These are phyloP conservation scores for Amblyopsis rosae DNA, from an alignment of 2,113 vertebrate species.

Conservation along the genomic window DNA sequence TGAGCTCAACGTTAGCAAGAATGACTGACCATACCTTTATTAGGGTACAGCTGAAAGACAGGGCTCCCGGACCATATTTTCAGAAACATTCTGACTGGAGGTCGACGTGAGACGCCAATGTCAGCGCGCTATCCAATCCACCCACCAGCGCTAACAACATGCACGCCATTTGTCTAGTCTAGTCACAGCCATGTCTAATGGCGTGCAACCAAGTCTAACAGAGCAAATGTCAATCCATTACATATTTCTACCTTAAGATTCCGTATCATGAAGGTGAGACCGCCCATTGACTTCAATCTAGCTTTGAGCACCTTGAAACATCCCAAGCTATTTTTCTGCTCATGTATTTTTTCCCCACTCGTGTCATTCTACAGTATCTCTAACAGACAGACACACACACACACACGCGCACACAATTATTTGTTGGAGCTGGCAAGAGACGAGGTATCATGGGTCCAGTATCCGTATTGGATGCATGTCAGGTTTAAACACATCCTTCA, in stretches of 20 bases:
- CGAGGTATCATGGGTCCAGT: background rate
- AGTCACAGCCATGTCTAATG: background rate
- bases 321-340: slow-evolving; percentile 12
- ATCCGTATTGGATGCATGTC: slow-evolving; percentile 30
- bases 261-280: background rate
- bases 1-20: too few species aligned
- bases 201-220: background rate
- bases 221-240: background rate
- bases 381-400: background rate
- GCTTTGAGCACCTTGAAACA: background rate
- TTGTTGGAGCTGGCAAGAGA: background rate
- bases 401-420: background rate
- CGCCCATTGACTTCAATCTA: background rate
- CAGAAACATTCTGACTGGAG: background rate
- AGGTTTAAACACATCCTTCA: slow-evolving; percentile 37
- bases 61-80: too few species aligned
- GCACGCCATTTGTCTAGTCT: background rate
- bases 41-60: background rate
- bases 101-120: background rate
- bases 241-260: background rate
- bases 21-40: background rate
- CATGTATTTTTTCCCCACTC: background rate
- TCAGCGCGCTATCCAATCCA: background rate
- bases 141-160: background rate
- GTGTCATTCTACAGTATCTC: too few species aligned